phyloP scores from a whole-genome alignment of 2,888 invertebrate genomes.

The Blastobasis lacticolella region DNA sequence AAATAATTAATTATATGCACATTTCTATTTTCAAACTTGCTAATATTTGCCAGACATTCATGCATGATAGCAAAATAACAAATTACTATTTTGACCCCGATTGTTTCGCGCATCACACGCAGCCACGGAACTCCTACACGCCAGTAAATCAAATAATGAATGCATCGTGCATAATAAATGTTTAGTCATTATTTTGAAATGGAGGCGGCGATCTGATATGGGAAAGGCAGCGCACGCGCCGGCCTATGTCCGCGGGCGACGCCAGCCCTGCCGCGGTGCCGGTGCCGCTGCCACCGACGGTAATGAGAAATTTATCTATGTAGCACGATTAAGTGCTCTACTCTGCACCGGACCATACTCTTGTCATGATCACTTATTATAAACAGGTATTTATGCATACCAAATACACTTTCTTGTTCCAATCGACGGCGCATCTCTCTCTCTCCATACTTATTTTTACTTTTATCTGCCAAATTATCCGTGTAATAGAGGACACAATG shows the following conservation, averaged over 20 bases:
- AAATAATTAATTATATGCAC: too few species aligned
- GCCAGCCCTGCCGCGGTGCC: too few species aligned
- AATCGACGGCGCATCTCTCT: background rate
- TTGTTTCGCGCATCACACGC: too few species aligned
- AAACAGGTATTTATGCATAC: too few species aligned
- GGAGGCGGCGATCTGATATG: slow-evolving; percentile 17
- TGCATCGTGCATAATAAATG: background rate
- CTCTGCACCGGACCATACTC: background rate
- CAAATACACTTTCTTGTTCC: background rate
- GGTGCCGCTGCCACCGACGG: slow-evolving; percentile 12
- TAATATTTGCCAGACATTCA: too few species aligned
- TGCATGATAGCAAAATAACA: too few species aligned
- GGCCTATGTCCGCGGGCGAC: too few species aligned
- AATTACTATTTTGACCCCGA: too few species aligned
- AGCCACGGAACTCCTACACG: too few species aligned
- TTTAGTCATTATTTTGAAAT: slow-evolving; percentile 4
- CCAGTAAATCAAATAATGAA: too few species aligned
- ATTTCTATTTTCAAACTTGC: too few species aligned
- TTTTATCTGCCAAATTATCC: slow-evolving; percentile 14
- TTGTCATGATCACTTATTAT: too few species aligned
- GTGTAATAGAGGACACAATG: slow-evolving; percentile 10
- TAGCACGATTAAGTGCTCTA: slow-evolving; percentile 29
- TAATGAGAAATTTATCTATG: slow-evolving; percentile 44
- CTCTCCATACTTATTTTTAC: slow-evolving; percentile 3
- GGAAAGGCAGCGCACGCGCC: slow-evolving; percentile 17